phyloP scores from a whole-genome alignment of 30 jellyfish, hydroid and myxozoan species.

The Morbakka virulenta region DNA sequence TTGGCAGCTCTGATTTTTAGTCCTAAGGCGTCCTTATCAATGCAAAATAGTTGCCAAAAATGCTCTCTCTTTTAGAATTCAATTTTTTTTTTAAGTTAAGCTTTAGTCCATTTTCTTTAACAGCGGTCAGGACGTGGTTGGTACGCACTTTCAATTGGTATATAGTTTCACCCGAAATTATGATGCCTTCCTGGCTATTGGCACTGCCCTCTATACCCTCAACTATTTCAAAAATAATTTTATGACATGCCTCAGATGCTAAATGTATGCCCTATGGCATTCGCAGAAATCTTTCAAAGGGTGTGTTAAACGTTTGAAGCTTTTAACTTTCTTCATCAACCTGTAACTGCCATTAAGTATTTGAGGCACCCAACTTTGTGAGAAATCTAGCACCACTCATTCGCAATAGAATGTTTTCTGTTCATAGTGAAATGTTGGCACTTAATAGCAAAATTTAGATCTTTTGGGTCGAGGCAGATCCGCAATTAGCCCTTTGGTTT shows the following conservation, averaged over 20 bases:
- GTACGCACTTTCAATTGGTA: slow-evolving; percentile 4
- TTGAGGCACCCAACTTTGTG: no score
- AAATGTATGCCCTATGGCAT: slow-evolving; percentile 27
- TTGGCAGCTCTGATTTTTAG: no score
- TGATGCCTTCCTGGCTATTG: slow-evolving; percentile 47
- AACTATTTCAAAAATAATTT: slow-evolving; percentile 1
- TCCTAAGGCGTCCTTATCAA: no score
- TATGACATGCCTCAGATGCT: slow-evolving; percentile 54
- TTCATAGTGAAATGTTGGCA: no score
- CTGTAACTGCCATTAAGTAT: not conserved
- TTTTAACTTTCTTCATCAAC: slow-evolving; percentile 6
- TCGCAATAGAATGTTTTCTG: no score
- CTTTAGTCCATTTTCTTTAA: slow-evolving; percentile 20
- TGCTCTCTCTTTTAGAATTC: no score
- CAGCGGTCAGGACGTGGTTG: not conserved
- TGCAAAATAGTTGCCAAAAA: no score
- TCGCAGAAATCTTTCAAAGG: slow-evolving; percentile 32
- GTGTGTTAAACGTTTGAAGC: slow-evolving; percentile 24
- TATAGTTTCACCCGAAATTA: slow-evolving; percentile 40
- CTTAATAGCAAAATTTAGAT: no score
- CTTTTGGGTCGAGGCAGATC: no score
- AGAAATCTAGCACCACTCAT: no score
- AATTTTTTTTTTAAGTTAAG: slow-evolving; percentile 29
- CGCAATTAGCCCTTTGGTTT: no score
- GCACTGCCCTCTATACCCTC: slow-evolving; percentile 25